phyloP scores from a whole-genome alignment of 2,888 invertebrate species.

The Tuberolachnus salignus region DNA sequence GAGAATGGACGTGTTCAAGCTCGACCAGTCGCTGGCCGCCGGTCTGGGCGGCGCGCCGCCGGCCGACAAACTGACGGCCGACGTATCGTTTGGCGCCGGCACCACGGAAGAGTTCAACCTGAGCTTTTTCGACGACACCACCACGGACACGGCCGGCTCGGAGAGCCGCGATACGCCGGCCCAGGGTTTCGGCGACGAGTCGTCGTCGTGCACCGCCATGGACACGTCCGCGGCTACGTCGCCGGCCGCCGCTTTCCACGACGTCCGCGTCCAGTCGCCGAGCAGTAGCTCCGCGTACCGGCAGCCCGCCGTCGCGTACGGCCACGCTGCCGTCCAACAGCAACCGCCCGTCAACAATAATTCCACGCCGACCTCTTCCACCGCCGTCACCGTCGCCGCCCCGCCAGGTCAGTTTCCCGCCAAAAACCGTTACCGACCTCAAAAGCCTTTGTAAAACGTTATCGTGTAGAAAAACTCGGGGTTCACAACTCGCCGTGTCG shows the following conservation, averaged over 20 bases:
- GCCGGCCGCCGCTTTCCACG: slow-evolving; percentile 57
- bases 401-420: slow-evolving; percentile 31
- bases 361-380: neutral
- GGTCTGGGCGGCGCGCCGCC: slow-evolving; percentile 69
- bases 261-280: slow-evolving; percentile 47
- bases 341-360: slow-evolving; percentile 27
- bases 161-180: slow-evolving; percentile 39
- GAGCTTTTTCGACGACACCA: slow-evolving; percentile 77
- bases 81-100: slow-evolving; percentile 76
- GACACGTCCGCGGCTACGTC: slow-evolving; percentile 58
- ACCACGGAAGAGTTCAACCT: slow-evolving; percentile 74
- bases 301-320: slow-evolving; percentile 46
- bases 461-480: too few species aligned
- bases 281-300: slow-evolving; percentile 31
- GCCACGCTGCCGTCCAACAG: slow-evolving; percentile 58
- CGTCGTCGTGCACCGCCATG: slow-evolving; percentile 69
- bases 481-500: too few species aligned
- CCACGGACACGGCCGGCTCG: slow-evolving; percentile 72
- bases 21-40: slow-evolving; percentile 71
- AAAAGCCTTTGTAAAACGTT: too few species aligned
- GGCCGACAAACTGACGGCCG: slow-evolving; percentile 69
- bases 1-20: slow-evolving; percentile 77
- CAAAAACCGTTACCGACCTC: neutral
- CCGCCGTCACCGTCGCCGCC: neutral
- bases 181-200: slow-evolving; percentile 61